Percentiles rank a stretch among this genome's conserved stretches.
phyloP scores from a whole-genome alignment of 2,113 vertebrate genomes.

The Microtus richardsoni region DNA sequence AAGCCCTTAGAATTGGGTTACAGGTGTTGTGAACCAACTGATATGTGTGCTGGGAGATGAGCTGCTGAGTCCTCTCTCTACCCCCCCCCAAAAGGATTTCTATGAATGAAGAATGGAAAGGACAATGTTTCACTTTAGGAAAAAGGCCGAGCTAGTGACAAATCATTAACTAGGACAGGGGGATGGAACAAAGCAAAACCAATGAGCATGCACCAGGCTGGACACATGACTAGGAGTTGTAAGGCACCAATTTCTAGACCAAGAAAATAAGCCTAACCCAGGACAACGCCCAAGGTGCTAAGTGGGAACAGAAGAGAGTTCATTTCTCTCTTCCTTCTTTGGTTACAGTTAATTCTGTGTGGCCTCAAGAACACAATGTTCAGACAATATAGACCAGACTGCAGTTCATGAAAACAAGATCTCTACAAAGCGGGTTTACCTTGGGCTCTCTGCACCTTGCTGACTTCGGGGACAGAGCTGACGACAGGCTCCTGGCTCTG shows the following conservation, averaged over 20 bases:
- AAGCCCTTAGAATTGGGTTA: not conserved
- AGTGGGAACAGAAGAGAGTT: not conserved
- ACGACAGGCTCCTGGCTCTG: constrained; percentile 49
- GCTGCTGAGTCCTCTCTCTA: not conserved
- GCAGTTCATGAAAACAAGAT: not conserved
- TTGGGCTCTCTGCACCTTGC: not conserved
- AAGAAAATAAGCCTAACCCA: not conserved
- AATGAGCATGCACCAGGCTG: not conserved
- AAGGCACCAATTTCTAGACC: not conserved
- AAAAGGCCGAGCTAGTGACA: not conserved
- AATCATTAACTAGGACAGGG: no score
- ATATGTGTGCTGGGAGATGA: not conserved
- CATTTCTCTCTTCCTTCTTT: not conserved
- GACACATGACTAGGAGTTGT: not conserved
- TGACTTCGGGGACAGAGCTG: not conserved
- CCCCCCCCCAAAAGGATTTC: not conserved
- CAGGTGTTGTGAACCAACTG: not conserved
- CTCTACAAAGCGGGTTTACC: constrained; percentile 61
- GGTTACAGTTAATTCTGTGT: not conserved
- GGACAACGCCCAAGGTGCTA: not conserved
- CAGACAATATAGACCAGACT: not conserved
- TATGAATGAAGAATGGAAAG: not conserved
- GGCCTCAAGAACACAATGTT: not conserved
- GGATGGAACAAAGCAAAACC: not conserved
- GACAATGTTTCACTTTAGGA: not conserved